These are phyloP conservation scores for Daphoenositta chrysoptera DNA, from an alignment of 2,113 vertebrate genomes.

Conservation along the genomic window DNA sequence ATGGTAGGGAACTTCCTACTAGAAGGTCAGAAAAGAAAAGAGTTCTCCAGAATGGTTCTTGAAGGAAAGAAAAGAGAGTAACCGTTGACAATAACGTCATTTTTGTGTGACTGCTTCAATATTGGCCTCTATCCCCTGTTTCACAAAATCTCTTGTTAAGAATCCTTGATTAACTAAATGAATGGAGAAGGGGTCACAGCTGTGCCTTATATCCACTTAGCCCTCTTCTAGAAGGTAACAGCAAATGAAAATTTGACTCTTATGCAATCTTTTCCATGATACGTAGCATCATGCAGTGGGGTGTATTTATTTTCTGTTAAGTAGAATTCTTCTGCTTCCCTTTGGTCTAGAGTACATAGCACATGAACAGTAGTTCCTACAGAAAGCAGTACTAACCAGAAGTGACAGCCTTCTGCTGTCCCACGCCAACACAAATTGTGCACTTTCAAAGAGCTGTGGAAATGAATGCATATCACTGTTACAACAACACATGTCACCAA, in stretches of 20 bases:
- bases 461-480: conserved; percentile 25
- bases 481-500: conserved; percentile 15
- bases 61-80: not conserved
- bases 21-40: not conserved
- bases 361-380: not conserved
- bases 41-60: not conserved
- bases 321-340: not conserved
- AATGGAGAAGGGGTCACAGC: not conserved
- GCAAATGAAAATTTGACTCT: not conserved
- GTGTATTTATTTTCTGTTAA: not conserved
- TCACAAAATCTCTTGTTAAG: not conserved
- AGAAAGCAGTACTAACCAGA: conserved; percentile 29
- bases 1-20: not conserved
- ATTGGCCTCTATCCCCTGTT: not conserved
- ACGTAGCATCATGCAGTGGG: not conserved
- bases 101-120: not conserved
- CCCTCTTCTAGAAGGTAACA: not conserved
- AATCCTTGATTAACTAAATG: not conserved
- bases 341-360: not conserved
- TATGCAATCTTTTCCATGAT: not conserved
- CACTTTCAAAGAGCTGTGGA: not conserved
- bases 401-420: conserved; percentile 41
- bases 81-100: not conserved
- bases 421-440: not conserved
- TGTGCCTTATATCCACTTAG: not conserved